A percentile compares a stretch with the other conserved stretches of the same genome.
Conservation (phyloP, 2,888 invertebrate genomes). For the Ditula angustiorana region DNA sequence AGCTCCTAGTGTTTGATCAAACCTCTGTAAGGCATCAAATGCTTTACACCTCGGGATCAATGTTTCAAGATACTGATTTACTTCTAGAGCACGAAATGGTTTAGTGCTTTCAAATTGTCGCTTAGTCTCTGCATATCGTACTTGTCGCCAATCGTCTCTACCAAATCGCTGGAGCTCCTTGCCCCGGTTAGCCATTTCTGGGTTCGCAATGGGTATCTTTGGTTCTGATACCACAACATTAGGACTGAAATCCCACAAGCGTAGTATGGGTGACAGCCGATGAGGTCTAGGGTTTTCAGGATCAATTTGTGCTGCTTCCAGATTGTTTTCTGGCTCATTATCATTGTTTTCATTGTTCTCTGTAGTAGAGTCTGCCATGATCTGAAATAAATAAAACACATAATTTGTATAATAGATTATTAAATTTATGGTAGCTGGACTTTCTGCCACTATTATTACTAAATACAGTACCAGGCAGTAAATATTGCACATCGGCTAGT, state of each 20-base stretch:
- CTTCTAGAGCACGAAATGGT: constrained; percentile 28
- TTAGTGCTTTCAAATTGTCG: constrained; percentile 38
- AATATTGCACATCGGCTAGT: too few species aligned
- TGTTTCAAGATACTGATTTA: constrained; percentile 28
- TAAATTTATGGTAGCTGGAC: too few species aligned
- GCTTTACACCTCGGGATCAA: constrained; percentile 33
- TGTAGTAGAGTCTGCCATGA: constrained; percentile 35
- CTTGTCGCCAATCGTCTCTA: constrained; percentile 22
- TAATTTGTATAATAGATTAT: too few species aligned
- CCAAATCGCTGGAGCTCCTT: constrained; percentile 35
- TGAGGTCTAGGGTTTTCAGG: background rate
- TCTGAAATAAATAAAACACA: constrained; percentile 13
- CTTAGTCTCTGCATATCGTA: constrained; percentile 40
- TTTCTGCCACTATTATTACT: too few species aligned
- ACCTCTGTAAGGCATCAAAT: constrained; percentile 34
- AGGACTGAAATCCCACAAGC: background rate
- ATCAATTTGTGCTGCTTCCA: constrained; percentile 1
- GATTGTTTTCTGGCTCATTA: constrained; percentile 6
- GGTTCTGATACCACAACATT: constrained; percentile 25
- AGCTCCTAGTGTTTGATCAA: constrained; percentile 33
- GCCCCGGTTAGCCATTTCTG: constrained; percentile 28
- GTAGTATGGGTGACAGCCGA: background rate
- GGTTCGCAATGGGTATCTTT: constrained; percentile 19
- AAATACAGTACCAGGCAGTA: too few species aligned
- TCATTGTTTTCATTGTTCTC: background rate